phyloP scores from a whole-genome alignment of 2,888 invertebrate genomes.

The Macropis europaea region DNA sequence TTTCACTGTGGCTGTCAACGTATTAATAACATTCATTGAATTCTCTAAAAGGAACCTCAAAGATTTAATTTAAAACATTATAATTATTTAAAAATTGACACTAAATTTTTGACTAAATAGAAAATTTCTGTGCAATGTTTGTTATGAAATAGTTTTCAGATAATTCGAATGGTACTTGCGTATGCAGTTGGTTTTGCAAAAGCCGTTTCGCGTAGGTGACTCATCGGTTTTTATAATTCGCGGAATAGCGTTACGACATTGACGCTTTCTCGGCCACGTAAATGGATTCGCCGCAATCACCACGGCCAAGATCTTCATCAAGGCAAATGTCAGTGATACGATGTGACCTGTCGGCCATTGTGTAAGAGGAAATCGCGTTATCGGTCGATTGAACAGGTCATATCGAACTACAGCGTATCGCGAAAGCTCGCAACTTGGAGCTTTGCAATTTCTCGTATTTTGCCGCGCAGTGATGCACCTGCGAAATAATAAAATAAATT shows the following conservation, averaged over 20 bases:
- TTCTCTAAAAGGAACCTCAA: too few species aligned
- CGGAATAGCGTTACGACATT: conserved; percentile 21
- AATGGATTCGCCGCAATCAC: conserved; percentile 39
- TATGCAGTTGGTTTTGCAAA: background rate
- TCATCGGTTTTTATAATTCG: conserved; percentile 4
- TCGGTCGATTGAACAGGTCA: conserved; percentile 32
- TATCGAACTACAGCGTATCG: background rate
- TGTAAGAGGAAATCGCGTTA: conserved; percentile 47
- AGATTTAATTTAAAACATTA: background rate
- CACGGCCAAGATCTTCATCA: conserved; percentile 52
- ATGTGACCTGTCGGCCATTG: conserved; percentile 26
- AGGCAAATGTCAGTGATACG: conserved; percentile 43
- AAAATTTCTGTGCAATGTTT: too few species aligned
- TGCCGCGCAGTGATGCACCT: too few species aligned
- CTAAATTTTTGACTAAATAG: background rate
- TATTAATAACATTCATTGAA: too few species aligned
- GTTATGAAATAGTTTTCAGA: too few species aligned
- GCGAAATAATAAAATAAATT: too few species aligned
- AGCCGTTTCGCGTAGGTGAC: background rate
- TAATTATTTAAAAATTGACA: background rate
- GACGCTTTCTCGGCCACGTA: conserved; percentile 28
- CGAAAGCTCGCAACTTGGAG: background rate
- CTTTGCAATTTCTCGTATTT: too few species aligned
- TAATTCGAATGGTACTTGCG: too few species aligned
- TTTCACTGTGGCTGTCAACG: too few species aligned